A percentile compares a stretch with the other conserved stretches of the same genome.
phyloP scores from a whole-genome alignment of 2,797 vertebrate genomes.

The Mormyrus hasselquistii region DNA sequence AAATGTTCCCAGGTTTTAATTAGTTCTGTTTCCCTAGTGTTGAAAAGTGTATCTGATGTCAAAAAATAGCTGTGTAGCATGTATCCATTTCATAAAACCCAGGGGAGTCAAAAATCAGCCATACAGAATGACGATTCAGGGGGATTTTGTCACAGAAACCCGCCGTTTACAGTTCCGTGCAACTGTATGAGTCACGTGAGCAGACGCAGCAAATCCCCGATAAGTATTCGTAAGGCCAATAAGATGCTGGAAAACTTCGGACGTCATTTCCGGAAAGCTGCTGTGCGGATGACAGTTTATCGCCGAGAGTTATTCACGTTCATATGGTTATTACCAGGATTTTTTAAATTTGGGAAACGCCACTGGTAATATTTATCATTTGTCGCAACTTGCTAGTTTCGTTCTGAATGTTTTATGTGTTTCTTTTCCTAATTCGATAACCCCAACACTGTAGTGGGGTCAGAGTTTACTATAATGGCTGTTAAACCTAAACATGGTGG shows the following conservation, averaged over 20 bases:
- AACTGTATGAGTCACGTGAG: not conserved
- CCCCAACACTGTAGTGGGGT: not conserved
- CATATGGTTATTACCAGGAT: not conserved
- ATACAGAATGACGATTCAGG: not conserved
- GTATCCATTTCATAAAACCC: too few species aligned
- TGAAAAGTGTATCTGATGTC: too few species aligned
- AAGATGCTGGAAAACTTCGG: not conserved
- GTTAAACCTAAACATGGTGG: not conserved
- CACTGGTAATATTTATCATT: not conserved
- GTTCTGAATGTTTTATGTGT: not conserved
- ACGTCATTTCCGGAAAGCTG: not conserved
- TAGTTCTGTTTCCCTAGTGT: too few species aligned
- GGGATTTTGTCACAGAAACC: not conserved
- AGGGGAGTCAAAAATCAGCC: too few species aligned
- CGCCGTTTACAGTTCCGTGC: not conserved
- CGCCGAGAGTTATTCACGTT: not conserved
- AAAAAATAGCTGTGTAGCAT: too few species aligned
- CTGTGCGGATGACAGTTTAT: not conserved
- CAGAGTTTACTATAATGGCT: conserved; percentile 17
- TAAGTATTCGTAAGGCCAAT: not conserved
- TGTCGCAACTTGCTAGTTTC: not conserved
- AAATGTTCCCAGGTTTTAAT: too few species aligned
- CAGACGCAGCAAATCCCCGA: not conserved
- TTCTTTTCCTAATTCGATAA: not conserved
- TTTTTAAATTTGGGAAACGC: not conserved